Percentiles rank a stretch among this genome's conserved stretches.
Evolutionary conservation across 2,888 invertebrate genomes (phyloP).

Genomic region (Linnaemya vulpina): DNA sequence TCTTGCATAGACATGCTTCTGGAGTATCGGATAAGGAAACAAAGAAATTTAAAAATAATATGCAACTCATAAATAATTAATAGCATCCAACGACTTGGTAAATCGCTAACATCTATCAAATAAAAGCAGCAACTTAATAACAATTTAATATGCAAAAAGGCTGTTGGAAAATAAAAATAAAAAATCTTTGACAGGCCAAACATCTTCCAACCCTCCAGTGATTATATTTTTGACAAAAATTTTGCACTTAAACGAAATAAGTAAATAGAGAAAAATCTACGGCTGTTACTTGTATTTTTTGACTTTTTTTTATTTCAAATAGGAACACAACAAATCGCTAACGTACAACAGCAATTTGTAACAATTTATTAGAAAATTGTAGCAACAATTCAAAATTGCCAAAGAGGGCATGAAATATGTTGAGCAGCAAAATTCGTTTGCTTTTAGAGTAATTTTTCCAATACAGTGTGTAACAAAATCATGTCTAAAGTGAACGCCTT

Average conservation of each 20-base stretch:
- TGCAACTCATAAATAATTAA: not conserved
- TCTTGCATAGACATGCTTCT: no score
- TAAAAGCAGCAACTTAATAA: not conserved
- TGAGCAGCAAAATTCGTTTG: constrained; percentile 36
- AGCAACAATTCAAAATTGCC: constrained; percentile 47
- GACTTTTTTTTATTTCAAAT: not conserved
- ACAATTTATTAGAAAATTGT: constrained; percentile 69
- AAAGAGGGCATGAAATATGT: constrained; percentile 38
- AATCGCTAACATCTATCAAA: not conserved
- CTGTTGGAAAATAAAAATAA: not conserved
- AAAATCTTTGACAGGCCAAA: not conserved
- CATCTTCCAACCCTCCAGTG: not conserved
- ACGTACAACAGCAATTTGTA: constrained; percentile 69
- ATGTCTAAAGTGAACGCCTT: constrained; percentile 2
- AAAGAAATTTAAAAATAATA: not conserved
- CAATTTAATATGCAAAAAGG: not conserved
- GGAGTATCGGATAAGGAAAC: not conserved
- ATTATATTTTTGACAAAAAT: not conserved
- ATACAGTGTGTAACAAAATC: not conserved
- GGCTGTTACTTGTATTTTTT: constrained; percentile 20
- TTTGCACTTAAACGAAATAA: not conserved
- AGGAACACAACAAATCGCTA: constrained; percentile 61
- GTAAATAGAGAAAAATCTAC: no score
- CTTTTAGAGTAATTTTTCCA: not conserved
- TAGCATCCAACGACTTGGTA: not conserved